Percentiles rank a stretch among this genome's conserved stretches.
Conservation (phyloP, 2,113 vertebrate species). For the Perca fluviatilis region DNA sequence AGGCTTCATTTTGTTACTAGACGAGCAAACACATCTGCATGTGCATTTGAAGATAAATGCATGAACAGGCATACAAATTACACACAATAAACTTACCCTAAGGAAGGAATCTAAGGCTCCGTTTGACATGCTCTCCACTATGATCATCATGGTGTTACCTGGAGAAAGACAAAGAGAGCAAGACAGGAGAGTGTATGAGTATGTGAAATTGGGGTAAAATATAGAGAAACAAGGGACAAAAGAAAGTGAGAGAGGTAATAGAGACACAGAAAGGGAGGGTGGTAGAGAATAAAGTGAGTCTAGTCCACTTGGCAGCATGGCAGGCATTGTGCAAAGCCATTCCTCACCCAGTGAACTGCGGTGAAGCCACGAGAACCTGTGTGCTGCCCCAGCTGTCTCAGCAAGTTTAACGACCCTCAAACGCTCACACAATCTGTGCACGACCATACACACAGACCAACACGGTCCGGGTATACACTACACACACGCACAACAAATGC, state of each 20-base stretch:
- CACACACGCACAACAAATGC: not conserved
- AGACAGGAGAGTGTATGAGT: not conserved
- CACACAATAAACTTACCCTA: constrained; percentile 85
- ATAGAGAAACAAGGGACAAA: not conserved
- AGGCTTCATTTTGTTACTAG: not conserved
- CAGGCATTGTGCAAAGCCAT: constrained; percentile 70
- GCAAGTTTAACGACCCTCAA: constrained; percentile 72
- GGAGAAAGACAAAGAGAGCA: constrained; percentile 44
- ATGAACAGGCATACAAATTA: not conserved
- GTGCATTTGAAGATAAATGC: not conserved
- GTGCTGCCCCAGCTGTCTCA: constrained; percentile 67
- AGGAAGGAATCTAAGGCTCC: constrained; percentile 94
- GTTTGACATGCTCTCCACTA: constrained; percentile 92
- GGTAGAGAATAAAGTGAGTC: constrained; percentile 49
- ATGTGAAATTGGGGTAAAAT: constrained; percentile 9
- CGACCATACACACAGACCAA: not conserved
- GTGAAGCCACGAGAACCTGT: constrained; percentile 64
- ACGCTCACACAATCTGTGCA: constrained; percentile 28
- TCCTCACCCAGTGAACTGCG: constrained; percentile 74
- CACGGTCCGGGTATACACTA: constrained; percentile 12
- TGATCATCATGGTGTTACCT: constrained; percentile 96
- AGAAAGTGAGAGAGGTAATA: constrained; percentile 42
- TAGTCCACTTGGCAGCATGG: constrained; percentile 60
- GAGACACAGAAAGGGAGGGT: constrained; percentile 7
- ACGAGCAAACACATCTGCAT: not conserved